These are phyloP conservation scores for Crepidodera aurea DNA, from an alignment of 2,888 invertebrate genomes.

Conservation along the genomic window DNA sequence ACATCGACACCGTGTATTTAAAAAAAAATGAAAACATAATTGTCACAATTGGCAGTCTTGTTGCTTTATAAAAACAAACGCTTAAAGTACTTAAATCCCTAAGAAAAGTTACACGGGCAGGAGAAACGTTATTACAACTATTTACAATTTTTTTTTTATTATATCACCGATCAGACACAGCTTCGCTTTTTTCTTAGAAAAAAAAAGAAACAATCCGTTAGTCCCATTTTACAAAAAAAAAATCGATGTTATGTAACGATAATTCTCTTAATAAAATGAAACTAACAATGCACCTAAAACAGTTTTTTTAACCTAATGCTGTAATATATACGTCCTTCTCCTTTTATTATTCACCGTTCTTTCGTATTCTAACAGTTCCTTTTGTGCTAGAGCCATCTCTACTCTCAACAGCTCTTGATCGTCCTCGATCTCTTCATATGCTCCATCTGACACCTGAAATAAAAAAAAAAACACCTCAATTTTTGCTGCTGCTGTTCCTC, in stretches of 20 bases:
- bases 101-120: conserved; percentile 40
- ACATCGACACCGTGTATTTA: conserved; percentile 6
- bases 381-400: conserved; percentile 60
- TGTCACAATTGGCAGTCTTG: conserved; percentile 45
- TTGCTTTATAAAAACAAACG: conserved; percentile 31
- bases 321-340: conserved; percentile 54
- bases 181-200: conserved; percentile 45
- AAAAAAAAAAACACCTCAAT: conserved; percentile 12
- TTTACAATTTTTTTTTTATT: conserved; percentile 44
- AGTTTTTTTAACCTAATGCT: conserved; percentile 44
- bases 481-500: not conserved
- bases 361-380: conserved; percentile 59
- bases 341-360: conserved; percentile 55
- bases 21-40: conserved; percentile 25
- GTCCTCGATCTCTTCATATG: conserved; percentile 79
- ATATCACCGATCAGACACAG: conserved; percentile 54
- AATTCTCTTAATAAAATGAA: not conserved
- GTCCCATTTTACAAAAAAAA: conserved; percentile 15
- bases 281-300: conserved; percentile 21
- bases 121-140: conserved; percentile 44
- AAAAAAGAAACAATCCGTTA: conserved; percentile 8
- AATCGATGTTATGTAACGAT: not conserved
- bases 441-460: conserved; percentile 71
- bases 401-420: conserved; percentile 61
- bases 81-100: conserved; percentile 31